A percentile compares a stretch with the other conserved stretches of the same genome.
Conservation (phyloP, 2,797 vertebrate species). For the Pogonophryne albipinna region DNA sequence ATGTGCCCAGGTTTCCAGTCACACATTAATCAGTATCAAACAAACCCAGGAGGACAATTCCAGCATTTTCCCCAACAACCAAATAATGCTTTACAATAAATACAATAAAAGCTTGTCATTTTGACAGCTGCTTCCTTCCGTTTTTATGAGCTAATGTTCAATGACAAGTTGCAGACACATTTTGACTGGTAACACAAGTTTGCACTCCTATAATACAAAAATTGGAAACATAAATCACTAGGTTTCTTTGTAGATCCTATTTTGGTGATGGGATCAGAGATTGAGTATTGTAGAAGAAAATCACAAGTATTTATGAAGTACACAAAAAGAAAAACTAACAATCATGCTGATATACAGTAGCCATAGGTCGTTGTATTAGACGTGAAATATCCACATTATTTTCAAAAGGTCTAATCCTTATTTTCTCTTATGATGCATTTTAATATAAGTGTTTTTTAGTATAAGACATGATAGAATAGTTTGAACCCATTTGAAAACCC, state of each 20-base stretch:
- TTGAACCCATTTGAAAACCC: too few relatives aligned
- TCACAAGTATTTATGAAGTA: too few relatives aligned
- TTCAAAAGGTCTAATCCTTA: too few relatives aligned
- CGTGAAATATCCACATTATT: not conserved
- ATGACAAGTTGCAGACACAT: constrained; percentile 25
- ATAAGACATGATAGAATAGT: too few relatives aligned
- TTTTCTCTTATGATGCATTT: too few relatives aligned
- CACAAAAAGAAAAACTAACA: too few relatives aligned
- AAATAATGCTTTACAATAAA: constrained; percentile 20
- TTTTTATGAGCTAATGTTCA: constrained; percentile 14
- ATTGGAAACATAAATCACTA: too few relatives aligned
- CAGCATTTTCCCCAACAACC: constrained; percentile 33
- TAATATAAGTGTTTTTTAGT: too few relatives aligned
- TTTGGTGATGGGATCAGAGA: not conserved
- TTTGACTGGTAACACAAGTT: not conserved
- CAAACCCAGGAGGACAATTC: constrained; percentile 33
- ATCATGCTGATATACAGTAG: too few relatives aligned
- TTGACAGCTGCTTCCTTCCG: constrained; percentile 10
- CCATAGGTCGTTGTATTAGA: too few relatives aligned
- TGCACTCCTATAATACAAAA: not conserved
- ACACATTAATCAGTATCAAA: constrained; percentile 38
- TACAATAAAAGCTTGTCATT: constrained; percentile 31
- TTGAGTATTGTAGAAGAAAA: not conserved
- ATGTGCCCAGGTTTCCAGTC: constrained; percentile 42
- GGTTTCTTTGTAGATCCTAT: not conserved